Evolutionary conservation across 1,140 invertebrate genomes (phyloP).

Genomic region (Drosophila varians): DNA sequence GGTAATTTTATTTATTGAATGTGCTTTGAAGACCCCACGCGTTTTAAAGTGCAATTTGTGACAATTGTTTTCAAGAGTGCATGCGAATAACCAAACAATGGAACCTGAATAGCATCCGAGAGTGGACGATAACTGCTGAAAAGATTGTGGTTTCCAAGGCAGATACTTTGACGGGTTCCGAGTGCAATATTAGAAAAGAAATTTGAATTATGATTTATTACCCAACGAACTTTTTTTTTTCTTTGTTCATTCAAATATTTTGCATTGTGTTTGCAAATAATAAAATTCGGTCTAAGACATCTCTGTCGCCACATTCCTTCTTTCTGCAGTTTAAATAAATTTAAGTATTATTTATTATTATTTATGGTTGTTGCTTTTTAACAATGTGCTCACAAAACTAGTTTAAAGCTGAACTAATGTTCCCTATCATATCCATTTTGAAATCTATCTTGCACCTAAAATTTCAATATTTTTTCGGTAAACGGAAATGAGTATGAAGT

Average conservation of each 20-base stretch:
- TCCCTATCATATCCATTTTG: neutral
- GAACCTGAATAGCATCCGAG: neutral
- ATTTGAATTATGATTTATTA: neutral
- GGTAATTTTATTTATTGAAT: neutral
- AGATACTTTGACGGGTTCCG: neutral
- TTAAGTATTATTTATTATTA: too few relatives aligned
- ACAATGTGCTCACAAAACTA: neutral
- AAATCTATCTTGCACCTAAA: conserved; percentile 1
- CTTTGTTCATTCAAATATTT: neutral
- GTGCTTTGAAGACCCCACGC: neutral
- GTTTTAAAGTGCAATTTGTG: neutral
- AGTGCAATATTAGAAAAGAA: neutral
- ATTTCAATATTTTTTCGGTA: neutral
- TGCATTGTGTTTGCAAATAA: neutral
- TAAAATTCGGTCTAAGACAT: neutral
- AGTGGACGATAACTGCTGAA: neutral
- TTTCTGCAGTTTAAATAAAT: too few relatives aligned
- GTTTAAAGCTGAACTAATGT: neutral
- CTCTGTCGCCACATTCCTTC: neutral
- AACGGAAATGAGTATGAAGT: neutral
- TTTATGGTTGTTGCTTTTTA: neutral
- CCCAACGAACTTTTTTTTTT: neutral
- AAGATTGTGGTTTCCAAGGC: neutral
- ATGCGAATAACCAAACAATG: neutral
- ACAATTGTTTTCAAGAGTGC: neutral